Evolutionary conservation across 23 tunicate genomes (phyloP), one percentile per base, ranked within the genome.

Genomic region (Halocynthia roretzi): DNA sequence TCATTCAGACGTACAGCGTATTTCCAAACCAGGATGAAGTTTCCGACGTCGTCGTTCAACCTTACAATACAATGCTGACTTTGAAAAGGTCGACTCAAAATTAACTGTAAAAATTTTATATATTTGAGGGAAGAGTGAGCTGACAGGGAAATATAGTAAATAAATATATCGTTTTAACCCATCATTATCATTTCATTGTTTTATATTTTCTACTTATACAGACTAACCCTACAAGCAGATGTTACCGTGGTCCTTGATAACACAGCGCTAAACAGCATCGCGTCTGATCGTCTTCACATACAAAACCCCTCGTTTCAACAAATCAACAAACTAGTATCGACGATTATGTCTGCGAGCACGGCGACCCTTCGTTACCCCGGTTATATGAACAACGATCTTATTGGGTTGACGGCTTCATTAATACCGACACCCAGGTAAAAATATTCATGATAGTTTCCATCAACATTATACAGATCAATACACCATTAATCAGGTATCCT

Each of bases 271-370:
- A 92, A 96, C 67, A 88, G 65, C 61, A 96, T 96, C 51, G 99
- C 99, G 8, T 87, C 91, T 62, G 99, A 96, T 62, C 89, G 96
- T 74, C 83, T 96, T 0, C 99, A 90, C 56, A 89, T 96, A 8
- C 93, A 83, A 62, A 96, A 96, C 71, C 99, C 99, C 49, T 76
- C 96, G 5, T 96, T 96, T 85, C 79, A 90, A 11, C 91, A 85
- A 75, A 96, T 96, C 50, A 96, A 96, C 62, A 91, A 96, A 71
- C 96, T 96, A 78, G 99, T 96, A 19, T 92, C 99, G 66, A 96
- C 99, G n/a, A 92, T 96, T 10, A 96, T 96, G 99, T 96, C 96
- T 0, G 99, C 99, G n/a, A 85, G 99, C 56, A 96, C 99, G 14
- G 99, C 99, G 44, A 96, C 99, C 0, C 78, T 96, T 0, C 77